Evolutionary conservation across 2,888 invertebrate genomes (phyloP).

Genomic region (Cheilosia variabilis): DNA sequence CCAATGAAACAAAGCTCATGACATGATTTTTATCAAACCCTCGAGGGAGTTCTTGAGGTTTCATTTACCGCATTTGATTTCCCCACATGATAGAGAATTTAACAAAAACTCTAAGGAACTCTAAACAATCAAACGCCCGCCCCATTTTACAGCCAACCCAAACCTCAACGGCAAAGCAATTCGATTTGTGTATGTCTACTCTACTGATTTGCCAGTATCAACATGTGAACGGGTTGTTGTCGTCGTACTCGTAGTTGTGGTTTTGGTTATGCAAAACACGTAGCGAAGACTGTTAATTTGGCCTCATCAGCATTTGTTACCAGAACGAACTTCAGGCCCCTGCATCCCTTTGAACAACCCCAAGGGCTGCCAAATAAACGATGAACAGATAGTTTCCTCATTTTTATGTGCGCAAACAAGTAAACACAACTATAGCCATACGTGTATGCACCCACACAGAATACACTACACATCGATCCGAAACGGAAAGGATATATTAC

Average conservation of each 20-base stretch:
- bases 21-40: no score
- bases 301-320: slow-evolving; percentile 76
- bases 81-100: no score
- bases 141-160: not conserved
- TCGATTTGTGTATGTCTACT: slow-evolving; percentile 35
- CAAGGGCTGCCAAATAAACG: slow-evolving; percentile 64
- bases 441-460: slow-evolving; percentile 7
- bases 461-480: slow-evolving; percentile 37
- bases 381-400: slow-evolving; percentile 57
- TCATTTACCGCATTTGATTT: no score
- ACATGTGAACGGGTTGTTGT: slow-evolving; percentile 69
- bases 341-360: slow-evolving; percentile 4
- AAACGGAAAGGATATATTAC: slow-evolving; percentile 44
- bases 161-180: not conserved
- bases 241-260: slow-evolving; percentile 63
- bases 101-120: no score
- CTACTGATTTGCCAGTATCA: slow-evolving; percentile 63
- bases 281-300: slow-evolving; percentile 76
- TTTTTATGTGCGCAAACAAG: slow-evolving; percentile 49
- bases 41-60: no score
- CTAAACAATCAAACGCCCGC: no score
- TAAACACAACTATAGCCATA: slow-evolving; percentile 34
- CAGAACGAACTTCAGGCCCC: slow-evolving; percentile 36
- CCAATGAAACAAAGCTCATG: no score
- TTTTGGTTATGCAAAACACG: slow-evolving; percentile 76